These are phyloP conservation scores for Spodoptera picta DNA, from an alignment of 2,888 invertebrate species.

Conservation along the genomic window DNA sequence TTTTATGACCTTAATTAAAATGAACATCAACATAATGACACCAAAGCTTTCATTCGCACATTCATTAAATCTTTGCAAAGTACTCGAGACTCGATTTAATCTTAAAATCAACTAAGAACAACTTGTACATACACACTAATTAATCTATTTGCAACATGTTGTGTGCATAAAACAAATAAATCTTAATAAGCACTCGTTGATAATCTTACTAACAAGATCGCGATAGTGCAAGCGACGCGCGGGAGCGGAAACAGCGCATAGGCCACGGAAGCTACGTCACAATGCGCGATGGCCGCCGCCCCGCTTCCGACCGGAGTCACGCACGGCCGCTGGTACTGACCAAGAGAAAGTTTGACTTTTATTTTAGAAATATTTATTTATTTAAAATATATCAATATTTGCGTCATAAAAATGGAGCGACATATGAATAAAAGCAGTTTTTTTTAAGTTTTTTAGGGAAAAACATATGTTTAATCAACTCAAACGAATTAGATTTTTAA, in stretches of 20 bases:
- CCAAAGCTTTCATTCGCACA: too few species aligned
- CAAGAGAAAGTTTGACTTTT: slow-evolving; percentile 52
- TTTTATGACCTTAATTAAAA: too few species aligned
- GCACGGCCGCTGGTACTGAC: slow-evolving; percentile 68
- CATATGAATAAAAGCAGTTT: too few species aligned
- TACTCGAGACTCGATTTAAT: too few species aligned
- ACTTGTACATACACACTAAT: background rate
- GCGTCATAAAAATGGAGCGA: too few species aligned
- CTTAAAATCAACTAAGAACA: too few species aligned
- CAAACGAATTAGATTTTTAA: too few species aligned
- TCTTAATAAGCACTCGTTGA: slow-evolving; percentile 35
- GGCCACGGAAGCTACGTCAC: slow-evolving; percentile 72
- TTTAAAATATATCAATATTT: too few species aligned
- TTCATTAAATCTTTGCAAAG: too few species aligned
- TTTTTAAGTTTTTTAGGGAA: too few species aligned
- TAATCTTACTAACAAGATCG: slow-evolving; percentile 67
- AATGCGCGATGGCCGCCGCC: slow-evolving; percentile 62
- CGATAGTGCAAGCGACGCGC: slow-evolving; percentile 65
- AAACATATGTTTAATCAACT: too few species aligned
- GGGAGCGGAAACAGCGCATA: slow-evolving; percentile 67
- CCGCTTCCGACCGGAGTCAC: slow-evolving; percentile 78
- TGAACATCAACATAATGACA: too few species aligned
- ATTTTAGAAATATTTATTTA: slow-evolving; percentile 28
- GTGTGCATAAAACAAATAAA: slow-evolving; percentile 44
- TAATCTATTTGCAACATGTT: background rate